Conservation (phyloP, 2,888 invertebrate genomes). For the Omphaloscelis lunosa region DNA sequence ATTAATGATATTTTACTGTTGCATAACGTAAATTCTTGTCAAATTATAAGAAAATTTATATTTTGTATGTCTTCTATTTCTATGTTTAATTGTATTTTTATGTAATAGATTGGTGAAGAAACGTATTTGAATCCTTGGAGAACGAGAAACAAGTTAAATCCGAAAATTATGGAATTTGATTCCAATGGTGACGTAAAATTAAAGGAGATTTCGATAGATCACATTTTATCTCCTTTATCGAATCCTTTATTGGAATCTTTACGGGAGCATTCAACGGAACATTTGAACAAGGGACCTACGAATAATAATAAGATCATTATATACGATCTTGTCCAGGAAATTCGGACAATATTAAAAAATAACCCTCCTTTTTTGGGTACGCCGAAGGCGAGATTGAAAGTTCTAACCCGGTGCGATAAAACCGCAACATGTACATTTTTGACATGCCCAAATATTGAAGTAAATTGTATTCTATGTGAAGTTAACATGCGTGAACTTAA, state of each 20-base stretch:
- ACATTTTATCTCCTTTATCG: slow-evolving; percentile 55
- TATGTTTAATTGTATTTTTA: slow-evolving; percentile 35
- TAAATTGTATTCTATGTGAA: slow-evolving; percentile 80
- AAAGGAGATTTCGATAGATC: slow-evolving; percentile 52
- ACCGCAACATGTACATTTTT: slow-evolving; percentile 77
- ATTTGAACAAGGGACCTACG: not conserved
- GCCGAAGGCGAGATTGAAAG: slow-evolving; percentile 65
- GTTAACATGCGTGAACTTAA: slow-evolving; percentile 56
- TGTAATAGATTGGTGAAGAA: slow-evolving; percentile 67
- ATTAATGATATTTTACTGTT: not conserved
- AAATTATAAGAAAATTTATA: slow-evolving; percentile 5
- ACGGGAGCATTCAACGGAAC: not conserved
- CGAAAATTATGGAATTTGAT: slow-evolving; percentile 76
- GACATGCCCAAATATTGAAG: slow-evolving; percentile 74
- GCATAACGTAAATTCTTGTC: not conserved
- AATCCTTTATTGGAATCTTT: too few relatives aligned
- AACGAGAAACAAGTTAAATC: slow-evolving; percentile 58
- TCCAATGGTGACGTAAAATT: slow-evolving; percentile 70
- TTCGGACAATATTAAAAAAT: not conserved
- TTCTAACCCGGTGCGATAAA: slow-evolving; percentile 77
- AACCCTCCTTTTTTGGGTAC: too few relatives aligned
- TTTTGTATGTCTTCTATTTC: slow-evolving; percentile 10
- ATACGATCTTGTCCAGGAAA: not conserved
- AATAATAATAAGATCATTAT: not conserved
- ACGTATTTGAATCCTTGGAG: slow-evolving; percentile 80